phyloP scores from a whole-genome alignment of 2,797 vertebrate species.

The Botia kubotai region DNA sequence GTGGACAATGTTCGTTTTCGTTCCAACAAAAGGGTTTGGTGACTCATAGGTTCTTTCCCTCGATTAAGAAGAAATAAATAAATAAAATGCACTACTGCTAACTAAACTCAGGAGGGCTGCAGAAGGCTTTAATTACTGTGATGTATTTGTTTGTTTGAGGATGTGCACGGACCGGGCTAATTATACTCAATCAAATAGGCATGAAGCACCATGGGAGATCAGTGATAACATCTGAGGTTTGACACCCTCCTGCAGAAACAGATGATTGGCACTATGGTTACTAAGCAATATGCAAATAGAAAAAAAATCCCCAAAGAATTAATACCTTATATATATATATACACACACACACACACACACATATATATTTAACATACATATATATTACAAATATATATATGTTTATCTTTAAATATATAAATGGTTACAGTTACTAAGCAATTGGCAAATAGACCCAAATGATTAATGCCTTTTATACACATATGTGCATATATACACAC shows the following conservation, averaged over 20 bases:
- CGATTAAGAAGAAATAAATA: conserved; percentile 16
- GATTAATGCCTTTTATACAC: too few relatives aligned
- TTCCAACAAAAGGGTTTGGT: conserved; percentile 37
- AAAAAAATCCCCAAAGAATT: too few relatives aligned
- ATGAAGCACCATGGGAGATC: conserved; percentile 38
- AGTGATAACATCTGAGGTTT: conserved; percentile 21
- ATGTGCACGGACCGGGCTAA: conserved; percentile 14
- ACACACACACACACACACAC: too few relatives aligned
- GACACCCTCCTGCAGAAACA: background rate
- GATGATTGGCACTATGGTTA: background rate
- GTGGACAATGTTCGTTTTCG: background rate
- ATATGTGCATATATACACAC: too few relatives aligned
- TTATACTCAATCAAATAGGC: conserved; percentile 39
- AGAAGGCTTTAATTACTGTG: conserved; percentile 34
- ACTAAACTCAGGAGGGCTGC: conserved; percentile 16
- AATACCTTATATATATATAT: too few relatives aligned
- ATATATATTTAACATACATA: too few relatives aligned
- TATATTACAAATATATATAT: too few relatives aligned
- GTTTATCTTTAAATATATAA: too few relatives aligned
- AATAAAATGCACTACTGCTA: conserved; percentile 14
- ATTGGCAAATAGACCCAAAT: too few relatives aligned
- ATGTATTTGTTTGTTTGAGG: conserved; percentile 38
- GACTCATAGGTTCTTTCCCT: conserved; percentile 33
- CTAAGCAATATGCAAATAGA: background rate
- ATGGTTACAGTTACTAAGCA: too few relatives aligned